Conservation (phyloP, 2,113 vertebrate species). For the Carettochelys insculpta region DNA sequence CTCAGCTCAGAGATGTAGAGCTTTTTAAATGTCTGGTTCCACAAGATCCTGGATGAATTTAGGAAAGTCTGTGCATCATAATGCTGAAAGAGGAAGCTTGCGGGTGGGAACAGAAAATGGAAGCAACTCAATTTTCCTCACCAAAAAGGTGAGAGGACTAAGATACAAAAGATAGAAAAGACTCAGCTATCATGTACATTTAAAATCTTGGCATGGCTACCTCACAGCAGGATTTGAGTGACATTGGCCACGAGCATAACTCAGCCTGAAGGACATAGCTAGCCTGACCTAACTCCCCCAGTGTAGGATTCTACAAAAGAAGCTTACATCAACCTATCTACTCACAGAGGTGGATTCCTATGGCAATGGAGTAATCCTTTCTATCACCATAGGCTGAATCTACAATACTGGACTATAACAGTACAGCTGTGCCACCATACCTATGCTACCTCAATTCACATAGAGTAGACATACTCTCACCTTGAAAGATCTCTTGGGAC, state of each 20-base stretch:
- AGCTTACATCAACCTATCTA: background rate
- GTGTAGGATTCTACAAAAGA: background rate
- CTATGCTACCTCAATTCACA: background rate
- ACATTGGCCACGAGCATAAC: background rate
- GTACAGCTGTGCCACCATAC: background rate
- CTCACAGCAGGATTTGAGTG: background rate
- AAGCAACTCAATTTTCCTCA: conserved; percentile 9
- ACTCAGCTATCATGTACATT: background rate
- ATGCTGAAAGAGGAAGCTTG: conserved; percentile 34
- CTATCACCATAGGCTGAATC: background rate
- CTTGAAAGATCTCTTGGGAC: background rate
- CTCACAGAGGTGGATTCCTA: background rate
- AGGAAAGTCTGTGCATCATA: background rate
- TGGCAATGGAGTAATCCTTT: background rate
- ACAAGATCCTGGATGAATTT: background rate
- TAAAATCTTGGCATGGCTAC: background rate
- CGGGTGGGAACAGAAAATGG: conserved; percentile 1
- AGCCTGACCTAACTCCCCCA: background rate
- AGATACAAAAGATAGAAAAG: conserved; percentile 16
- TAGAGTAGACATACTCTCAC: background rate
- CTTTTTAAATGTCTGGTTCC: too few relatives aligned
- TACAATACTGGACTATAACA: background rate
- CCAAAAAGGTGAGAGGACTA: conserved; percentile 20
- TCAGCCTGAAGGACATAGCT: background rate
- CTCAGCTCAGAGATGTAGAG: background rate